Conservation (phyloP, 2,113 vertebrate species). For the Mastomys natalensis region DNA sequence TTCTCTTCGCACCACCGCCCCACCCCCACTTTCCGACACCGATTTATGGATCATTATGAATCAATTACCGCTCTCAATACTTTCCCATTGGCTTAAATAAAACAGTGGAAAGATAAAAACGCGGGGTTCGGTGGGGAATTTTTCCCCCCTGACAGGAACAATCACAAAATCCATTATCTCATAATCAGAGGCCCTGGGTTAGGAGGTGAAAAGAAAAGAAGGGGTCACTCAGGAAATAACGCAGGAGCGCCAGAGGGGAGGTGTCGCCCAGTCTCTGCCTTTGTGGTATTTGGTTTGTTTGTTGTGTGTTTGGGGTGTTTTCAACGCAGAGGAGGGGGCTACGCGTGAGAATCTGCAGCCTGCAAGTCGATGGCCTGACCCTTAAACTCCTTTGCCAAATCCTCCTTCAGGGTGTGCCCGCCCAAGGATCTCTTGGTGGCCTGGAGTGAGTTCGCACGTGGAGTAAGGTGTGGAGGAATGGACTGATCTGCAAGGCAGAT, state of each 20-base stretch:
- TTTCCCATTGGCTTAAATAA: slow-evolving; percentile 84
- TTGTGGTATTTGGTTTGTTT: slow-evolving; percentile 68
- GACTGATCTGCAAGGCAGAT: slow-evolving; percentile 46
- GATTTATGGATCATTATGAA: slow-evolving; percentile 88
- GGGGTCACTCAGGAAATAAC: slow-evolving; percentile 48
- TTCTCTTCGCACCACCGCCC: slow-evolving; percentile 44
- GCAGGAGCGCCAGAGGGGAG: background rate
- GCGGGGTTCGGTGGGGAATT: slow-evolving; percentile 53
- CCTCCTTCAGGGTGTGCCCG: background rate
- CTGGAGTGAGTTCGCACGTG: slow-evolving; percentile 60
- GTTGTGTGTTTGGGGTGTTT: slow-evolving; percentile 45
- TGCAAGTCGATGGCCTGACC: slow-evolving; percentile 30
- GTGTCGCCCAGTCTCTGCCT: slow-evolving; percentile 65
- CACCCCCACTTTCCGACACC: slow-evolving; percentile 77
- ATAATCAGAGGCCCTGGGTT: slow-evolving; percentile 58
- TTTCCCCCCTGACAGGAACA: background rate
- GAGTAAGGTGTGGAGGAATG: slow-evolving; percentile 72
- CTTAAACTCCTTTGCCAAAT: slow-evolving; percentile 54
- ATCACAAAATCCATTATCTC: slow-evolving; percentile 72
- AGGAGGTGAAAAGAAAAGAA: slow-evolving; percentile 52
- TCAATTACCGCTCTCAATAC: slow-evolving; percentile 87
- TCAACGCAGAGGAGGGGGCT: background rate
- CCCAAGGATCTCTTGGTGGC: slow-evolving; percentile 13
- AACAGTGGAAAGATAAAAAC: slow-evolving; percentile 74
- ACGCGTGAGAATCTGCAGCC: slow-evolving; percentile 49